A percentile compares a stretch with the other conserved stretches of the same genome.
Evolutionary conservation across 2,797 vertebrate species (phyloP).

Genomic region (Pipistrellus kuhlii): DNA sequence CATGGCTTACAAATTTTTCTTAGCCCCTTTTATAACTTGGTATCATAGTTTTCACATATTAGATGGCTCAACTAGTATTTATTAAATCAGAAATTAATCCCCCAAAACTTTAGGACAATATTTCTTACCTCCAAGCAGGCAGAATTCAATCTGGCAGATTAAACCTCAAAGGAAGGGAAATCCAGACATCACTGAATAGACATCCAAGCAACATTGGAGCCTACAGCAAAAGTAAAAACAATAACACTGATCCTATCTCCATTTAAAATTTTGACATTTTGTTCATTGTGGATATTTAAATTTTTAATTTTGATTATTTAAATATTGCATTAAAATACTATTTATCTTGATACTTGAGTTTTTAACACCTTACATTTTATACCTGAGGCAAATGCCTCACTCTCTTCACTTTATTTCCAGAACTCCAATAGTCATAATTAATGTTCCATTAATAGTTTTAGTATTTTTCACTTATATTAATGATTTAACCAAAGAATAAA

Average conservation of each 20-base stretch:
- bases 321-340: slow-evolving; percentile 4
- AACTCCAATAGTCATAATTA: not conserved
- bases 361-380: not conserved
- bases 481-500: not conserved
- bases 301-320: not conserved
- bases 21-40: not conserved
- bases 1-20: not conserved
- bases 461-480: slow-evolving; percentile 8
- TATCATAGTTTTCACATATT: not conserved
- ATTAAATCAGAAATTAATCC: not conserved
- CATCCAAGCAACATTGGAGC: not conserved
- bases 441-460: not conserved
- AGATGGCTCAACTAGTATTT: not conserved
- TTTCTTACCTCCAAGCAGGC: not conserved
- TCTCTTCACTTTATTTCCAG: not conserved
- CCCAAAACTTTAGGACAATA: not conserved
- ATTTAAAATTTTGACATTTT: not conserved
- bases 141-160: not conserved
- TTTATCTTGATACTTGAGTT: not conserved
- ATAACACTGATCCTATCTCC: not conserved
- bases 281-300: not conserved
- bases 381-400: not conserved
- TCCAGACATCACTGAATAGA: not conserved
- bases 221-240: not conserved
- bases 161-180: not conserved